A percentile compares a stretch with the other conserved stretches of the same genome.
Evolutionary conservation across 2,113 vertebrate species (phyloP).

Genomic region (Caracal caracal): DNA sequence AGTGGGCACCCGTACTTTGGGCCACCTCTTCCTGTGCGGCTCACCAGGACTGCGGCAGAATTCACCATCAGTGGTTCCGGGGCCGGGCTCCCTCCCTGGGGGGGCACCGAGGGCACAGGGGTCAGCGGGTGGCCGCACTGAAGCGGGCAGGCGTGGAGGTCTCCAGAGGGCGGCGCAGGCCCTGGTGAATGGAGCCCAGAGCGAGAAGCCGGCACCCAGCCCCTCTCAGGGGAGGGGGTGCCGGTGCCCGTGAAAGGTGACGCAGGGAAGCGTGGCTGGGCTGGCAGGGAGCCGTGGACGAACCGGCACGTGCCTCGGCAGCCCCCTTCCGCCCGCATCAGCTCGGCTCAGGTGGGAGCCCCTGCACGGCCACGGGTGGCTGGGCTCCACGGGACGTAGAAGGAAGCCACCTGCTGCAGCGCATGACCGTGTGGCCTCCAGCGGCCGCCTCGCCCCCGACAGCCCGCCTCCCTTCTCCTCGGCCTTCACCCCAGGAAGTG

Average conservation of each 20-base stretch:
- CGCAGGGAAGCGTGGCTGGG: neutral
- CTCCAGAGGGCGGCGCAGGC: neutral
- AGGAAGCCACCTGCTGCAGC: neutral
- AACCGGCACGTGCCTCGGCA: too few relatives aligned
- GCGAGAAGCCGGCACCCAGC: too few relatives aligned
- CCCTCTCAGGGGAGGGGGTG: neutral
- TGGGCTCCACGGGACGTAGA: neutral
- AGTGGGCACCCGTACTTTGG: too few relatives aligned
- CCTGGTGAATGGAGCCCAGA: neutral
- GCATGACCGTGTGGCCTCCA: neutral
- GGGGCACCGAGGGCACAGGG: neutral
- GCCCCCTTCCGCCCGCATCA: neutral
- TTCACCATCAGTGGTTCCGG: neutral
- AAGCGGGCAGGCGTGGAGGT: neutral
- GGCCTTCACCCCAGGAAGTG: neutral
- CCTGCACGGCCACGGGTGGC: neutral
- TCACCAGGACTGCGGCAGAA: neutral
- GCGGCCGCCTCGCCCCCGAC: rapidly evolving
- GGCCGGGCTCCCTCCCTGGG: neutral
- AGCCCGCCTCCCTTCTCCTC: neutral
- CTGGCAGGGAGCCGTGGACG: rapidly evolving
- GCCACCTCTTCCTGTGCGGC: too few relatives aligned
- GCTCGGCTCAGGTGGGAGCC: neutral
- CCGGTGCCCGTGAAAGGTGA: neutral
- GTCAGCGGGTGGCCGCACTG: neutral